Base-by-base conservation (phyloP, 1,140 invertebrate genomes). In the Carcinoscorpius rotundicauda region DNA sequence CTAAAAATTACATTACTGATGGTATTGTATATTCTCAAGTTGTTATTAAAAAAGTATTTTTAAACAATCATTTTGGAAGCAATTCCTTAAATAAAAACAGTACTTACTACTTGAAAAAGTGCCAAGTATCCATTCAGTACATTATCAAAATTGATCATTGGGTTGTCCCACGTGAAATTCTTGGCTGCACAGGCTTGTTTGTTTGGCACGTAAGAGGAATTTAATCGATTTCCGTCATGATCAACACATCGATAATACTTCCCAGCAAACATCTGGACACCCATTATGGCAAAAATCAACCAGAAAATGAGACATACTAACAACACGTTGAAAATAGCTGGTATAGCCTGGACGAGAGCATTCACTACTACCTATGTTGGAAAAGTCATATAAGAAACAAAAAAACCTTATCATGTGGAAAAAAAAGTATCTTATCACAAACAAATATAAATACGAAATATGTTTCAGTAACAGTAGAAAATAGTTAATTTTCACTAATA, bases 61-160 rank as follows among this genome's bases (percentile, higher is more conserved):
- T 29, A 29, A 29, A 2, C 29, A 29, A 29, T 29, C 29, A 29
- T 29, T 29, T 29, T 29, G 29, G 29, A 1, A 29, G 29, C 2
- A 29, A 29, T 29, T 29, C 29, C 29, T 29, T 29, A 29, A 29
- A 29, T 55, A n/a, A n/a, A 10, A 29, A 52, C 4, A 51, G 11
- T 10, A 77, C 77, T 73, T 75, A 80, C 80, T 70, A 98, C 92
- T 91, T 98, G 96, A 79, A 98, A 97, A 66, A 98, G 84, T 76
- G 93, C 94, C 70, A 99, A 81, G 78, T 98, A 98, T 49, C 93
- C 94, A 82, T 95, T 96, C 52, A 93, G 87, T 6, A 98, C 94
- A 79, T 98, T 93, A 78, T 99, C 96, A 78, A 98, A 99, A 79
- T 97, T 98, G 85, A 99, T 95, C 67, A 86, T 86, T 53, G 93